phyloP scores from a whole-genome alignment of 2,113 vertebrate species.

The Sinosuthora webbiana region DNA sequence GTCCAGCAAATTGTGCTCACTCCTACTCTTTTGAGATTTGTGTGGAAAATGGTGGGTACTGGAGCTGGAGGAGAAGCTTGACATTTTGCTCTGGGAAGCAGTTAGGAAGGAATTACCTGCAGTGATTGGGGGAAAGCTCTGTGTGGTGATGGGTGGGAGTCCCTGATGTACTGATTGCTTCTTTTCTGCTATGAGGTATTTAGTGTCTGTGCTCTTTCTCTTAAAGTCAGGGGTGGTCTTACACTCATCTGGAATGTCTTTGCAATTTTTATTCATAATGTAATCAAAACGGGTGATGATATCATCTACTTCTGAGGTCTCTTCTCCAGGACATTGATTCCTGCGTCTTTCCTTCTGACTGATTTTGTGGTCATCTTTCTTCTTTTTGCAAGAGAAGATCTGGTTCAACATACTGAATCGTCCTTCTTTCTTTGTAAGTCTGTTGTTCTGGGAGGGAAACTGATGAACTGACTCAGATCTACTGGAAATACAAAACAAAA shows the following conservation, averaged over 20 bases:
- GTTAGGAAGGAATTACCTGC: slow-evolving; percentile 71
- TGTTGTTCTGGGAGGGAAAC: slow-evolving; percentile 64
- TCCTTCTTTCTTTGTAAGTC: slow-evolving; percentile 78
- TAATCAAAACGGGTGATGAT: slow-evolving; percentile 87
- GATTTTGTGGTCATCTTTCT: slow-evolving; percentile 71
- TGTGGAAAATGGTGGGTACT: slow-evolving; percentile 59
- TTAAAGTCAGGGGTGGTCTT: slow-evolving; percentile 48
- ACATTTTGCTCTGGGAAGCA: slow-evolving; percentile 40
- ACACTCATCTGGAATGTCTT: slow-evolving; percentile 54
- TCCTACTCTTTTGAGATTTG: slow-evolving; percentile 79
- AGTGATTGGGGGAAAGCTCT: slow-evolving; percentile 83
- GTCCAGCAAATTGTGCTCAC: slow-evolving; percentile 80
- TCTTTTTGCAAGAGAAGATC: slow-evolving; percentile 84
- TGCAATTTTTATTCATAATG: slow-evolving; percentile 73
- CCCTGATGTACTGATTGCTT: slow-evolving; percentile 57
- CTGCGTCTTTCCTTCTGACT: slow-evolving; percentile 64
- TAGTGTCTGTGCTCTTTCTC: slow-evolving; percentile 66
- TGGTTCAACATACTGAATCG: slow-evolving; percentile 80
- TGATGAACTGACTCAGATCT: slow-evolving; percentile 69
- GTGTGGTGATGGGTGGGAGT: slow-evolving; percentile 78
- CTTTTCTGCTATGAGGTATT: slow-evolving; percentile 71
- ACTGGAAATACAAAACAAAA: slow-evolving; percentile 29
- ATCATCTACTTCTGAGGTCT: slow-evolving; percentile 84
- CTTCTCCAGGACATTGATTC: slow-evolving; percentile 55
- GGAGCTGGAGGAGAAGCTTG: slow-evolving; percentile 44